These are phyloP conservation scores for Callyntrura guangdongensis DNA, from an alignment of 2,888 invertebrate species.

Conservation along the genomic window DNA sequence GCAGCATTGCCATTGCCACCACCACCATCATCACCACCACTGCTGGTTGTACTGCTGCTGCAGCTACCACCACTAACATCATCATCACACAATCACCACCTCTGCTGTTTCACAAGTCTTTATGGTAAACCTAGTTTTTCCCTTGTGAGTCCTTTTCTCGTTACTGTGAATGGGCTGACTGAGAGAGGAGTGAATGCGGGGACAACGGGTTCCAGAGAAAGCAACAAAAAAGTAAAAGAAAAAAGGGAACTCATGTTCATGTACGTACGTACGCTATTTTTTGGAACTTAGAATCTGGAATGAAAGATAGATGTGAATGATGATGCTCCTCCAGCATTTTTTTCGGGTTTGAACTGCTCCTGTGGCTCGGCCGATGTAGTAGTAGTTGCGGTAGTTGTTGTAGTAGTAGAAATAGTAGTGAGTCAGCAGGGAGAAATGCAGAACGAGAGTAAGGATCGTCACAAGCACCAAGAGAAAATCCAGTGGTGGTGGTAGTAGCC, in stretches of 20 bases:
- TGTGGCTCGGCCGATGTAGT: neutral
- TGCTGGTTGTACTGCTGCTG: neutral
- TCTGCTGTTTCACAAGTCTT: conserved; percentile 57
- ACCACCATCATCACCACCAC: conserved; percentile 18
- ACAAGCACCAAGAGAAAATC: conserved; percentile 9
- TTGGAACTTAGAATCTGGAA: neutral
- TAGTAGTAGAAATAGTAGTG: neutral
- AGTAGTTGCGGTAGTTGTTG: too few relatives aligned
- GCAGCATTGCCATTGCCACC: neutral
- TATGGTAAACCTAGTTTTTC: conserved; percentile 70
- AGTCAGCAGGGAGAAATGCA: neutral
- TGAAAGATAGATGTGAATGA: conserved; percentile 8
- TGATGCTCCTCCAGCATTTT: conserved; percentile 24
- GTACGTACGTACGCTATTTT: conserved; percentile 11
- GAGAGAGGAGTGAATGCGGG: conserved; percentile 27
- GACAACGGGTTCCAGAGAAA: neutral
- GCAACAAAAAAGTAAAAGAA: neutral
- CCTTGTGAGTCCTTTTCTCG: conserved; percentile 70
- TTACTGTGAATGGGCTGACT: conserved; percentile 47
- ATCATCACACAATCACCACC: conserved; percentile 40
- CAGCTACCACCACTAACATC: conserved; percentile 13
- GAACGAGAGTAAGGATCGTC: conserved; percentile 35
- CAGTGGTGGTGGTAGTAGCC: conserved; percentile 48
- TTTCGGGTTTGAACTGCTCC: neutral
- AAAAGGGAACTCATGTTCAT: neutral